Conservation (phyloP, 2,113 vertebrate species). For the Hiodon alosoides region DNA sequence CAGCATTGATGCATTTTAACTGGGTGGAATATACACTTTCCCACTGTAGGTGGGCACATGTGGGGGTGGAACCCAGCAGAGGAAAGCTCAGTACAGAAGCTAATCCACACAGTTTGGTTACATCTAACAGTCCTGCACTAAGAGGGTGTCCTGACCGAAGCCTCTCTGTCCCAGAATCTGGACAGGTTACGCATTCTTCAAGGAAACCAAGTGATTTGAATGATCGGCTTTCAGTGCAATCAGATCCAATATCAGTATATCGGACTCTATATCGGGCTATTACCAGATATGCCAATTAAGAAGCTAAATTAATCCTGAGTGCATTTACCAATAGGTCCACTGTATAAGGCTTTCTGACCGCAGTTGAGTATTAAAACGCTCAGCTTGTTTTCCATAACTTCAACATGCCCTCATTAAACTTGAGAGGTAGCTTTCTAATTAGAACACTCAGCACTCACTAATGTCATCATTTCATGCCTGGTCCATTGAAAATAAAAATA, state of each 20-base stretch:
- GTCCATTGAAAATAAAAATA: slow-evolving; percentile 65
- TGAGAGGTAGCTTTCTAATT: slow-evolving; percentile 63
- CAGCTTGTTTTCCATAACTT: slow-evolving; percentile 55
- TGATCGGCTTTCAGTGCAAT: slow-evolving; percentile 57
- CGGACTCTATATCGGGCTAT: slow-evolving; percentile 53
- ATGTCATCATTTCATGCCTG: slow-evolving; percentile 69
- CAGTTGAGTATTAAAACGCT: slow-evolving; percentile 51
- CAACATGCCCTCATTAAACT: slow-evolving; percentile 51
- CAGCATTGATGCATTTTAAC: not conserved
- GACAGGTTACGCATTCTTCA: slow-evolving; percentile 45
- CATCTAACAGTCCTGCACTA: slow-evolving; percentile 27
- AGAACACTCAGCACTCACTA: slow-evolving; percentile 68
- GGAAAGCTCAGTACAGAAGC: not conserved
- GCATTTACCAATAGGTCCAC: slow-evolving; percentile 61
- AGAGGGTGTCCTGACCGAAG: slow-evolving; percentile 47
- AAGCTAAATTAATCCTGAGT: slow-evolving; percentile 65
- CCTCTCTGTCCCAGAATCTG: slow-evolving; percentile 57
- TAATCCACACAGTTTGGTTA: slow-evolving; percentile 29
- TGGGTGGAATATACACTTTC: not conserved
- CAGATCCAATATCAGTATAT: slow-evolving; percentile 46
- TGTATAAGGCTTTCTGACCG: slow-evolving; percentile 62
- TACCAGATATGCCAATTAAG: slow-evolving; percentile 68
- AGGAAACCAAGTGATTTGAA: slow-evolving; percentile 57
- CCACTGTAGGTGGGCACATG: too few relatives aligned
- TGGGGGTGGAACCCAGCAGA: not conserved